phyloP scores from a whole-genome alignment of 1,140 invertebrate species.

The Bombus polaris region DNA sequence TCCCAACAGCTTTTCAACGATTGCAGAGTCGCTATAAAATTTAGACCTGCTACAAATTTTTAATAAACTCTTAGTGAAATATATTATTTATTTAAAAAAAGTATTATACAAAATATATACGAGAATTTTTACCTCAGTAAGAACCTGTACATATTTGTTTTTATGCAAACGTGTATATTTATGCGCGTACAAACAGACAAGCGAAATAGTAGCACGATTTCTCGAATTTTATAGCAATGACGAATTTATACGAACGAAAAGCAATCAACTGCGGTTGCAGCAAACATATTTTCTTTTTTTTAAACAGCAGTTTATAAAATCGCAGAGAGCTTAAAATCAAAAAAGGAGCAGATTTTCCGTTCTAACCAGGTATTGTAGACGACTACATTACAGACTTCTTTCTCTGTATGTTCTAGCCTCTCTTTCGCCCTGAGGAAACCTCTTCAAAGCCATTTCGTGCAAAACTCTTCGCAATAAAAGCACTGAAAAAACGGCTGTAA shows the following conservation, averaged over 20 bases:
- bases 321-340: neutral
- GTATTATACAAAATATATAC: neutral
- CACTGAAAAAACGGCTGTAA: neutral
- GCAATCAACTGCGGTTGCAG: neutral
- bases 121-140: too few relatives aligned
- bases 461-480: neutral
- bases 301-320: neutral
- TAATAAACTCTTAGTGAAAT: neutral
- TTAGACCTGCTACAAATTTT: neutral
- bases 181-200: neutral
- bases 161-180: neutral
- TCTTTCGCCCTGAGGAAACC: neutral
- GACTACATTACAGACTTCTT: neutral
- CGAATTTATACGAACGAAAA: neutral
- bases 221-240: neutral
- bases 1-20: neutral
- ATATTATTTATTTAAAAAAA: neutral
- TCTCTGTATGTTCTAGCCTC: neutral
- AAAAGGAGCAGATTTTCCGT: neutral
- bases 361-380: neutral
- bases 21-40: neutral
- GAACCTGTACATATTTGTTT: neutral
- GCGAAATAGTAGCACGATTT: neutral
- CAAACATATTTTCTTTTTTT: neutral
- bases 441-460: neutral